These are phyloP conservation scores for Montipora efflorescens DNA, from an alignment of 64 coral and sea anemone species.

Conservation along the genomic window DNA sequence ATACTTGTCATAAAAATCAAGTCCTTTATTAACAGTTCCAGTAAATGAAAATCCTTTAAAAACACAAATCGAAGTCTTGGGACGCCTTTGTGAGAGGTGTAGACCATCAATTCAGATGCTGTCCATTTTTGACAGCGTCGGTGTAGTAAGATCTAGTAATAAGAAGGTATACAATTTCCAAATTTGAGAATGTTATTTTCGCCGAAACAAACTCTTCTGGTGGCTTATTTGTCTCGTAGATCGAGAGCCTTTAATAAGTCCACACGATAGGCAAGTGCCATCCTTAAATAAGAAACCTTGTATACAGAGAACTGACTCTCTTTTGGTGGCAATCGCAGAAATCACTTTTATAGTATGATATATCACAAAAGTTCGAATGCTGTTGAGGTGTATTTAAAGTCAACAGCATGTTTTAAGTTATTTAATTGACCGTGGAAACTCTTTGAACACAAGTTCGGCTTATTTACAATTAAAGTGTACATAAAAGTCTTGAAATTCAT, in stretches of 20 bases:
- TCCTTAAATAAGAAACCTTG: not conserved
- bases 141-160: not conserved
- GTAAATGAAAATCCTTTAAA: not conserved
- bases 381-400: slow-evolving; percentile 51
- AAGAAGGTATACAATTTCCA: slow-evolving; percentile 53
- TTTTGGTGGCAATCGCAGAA: not conserved
- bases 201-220: not conserved
- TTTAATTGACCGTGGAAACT: slow-evolving; percentile 24
- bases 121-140: slow-evolving; percentile 37
- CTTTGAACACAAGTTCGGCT: not conserved
- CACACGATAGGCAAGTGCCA: not conserved
- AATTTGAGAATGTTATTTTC: not conserved
- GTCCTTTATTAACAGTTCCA: not conserved
- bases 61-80: not conserved
- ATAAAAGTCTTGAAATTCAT: slow-evolving; percentile 32
- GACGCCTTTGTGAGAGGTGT: not conserved
- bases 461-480: slow-evolving; percentile 49
- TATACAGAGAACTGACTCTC: slow-evolving; percentile 16
- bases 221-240: not conserved
- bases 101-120: not conserved
- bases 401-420: slow-evolving; percentile 37
- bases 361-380: not conserved
- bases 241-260: not conserved
- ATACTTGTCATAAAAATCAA: slow-evolving; percentile 32
- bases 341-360: slow-evolving; percentile 17